phyloP scores from a whole-genome alignment of 1,140 invertebrate genomes.

The Trichomalopsis sarcophagae region DNA sequence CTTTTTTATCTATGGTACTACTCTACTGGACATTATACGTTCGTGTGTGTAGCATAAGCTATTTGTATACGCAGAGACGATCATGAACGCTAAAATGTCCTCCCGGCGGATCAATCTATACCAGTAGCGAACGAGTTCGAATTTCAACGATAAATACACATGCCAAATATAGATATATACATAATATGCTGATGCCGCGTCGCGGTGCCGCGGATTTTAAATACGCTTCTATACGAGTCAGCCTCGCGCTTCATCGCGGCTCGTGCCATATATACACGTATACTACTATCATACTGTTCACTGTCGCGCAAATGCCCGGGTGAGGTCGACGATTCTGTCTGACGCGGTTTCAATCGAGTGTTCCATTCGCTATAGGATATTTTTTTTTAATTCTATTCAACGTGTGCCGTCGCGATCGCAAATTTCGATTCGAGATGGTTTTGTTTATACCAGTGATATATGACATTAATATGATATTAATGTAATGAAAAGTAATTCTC shows the following conservation, averaged over 20 bases:
- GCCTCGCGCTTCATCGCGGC: neutral
- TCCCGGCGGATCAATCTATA: neutral
- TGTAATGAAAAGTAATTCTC: neutral
- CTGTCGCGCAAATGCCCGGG: neutral
- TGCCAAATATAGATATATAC: constrained; percentile 1
- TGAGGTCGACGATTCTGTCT: too few species aligned
- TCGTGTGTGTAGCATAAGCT: neutral
- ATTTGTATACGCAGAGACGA: constrained; percentile 3
- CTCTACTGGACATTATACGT: too few species aligned
- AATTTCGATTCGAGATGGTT: neutral
- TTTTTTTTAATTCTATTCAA: neutral
- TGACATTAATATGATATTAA: neutral
- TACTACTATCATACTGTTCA: neutral
- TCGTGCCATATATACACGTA: neutral
- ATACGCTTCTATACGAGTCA: constrained; percentile 22
- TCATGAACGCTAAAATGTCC: neutral
- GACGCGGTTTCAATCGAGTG: neutral
- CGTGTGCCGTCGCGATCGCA: neutral
- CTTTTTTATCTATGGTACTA: neutral
- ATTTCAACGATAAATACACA: neutral
- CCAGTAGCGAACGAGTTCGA: neutral
- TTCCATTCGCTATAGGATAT: neutral
- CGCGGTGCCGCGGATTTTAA: neutral
- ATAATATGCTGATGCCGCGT: neutral
- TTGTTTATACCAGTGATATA: neutral